phyloP scores from a whole-genome alignment of 1,140 invertebrate species.

The Temnothorax longispinosus region DNA sequence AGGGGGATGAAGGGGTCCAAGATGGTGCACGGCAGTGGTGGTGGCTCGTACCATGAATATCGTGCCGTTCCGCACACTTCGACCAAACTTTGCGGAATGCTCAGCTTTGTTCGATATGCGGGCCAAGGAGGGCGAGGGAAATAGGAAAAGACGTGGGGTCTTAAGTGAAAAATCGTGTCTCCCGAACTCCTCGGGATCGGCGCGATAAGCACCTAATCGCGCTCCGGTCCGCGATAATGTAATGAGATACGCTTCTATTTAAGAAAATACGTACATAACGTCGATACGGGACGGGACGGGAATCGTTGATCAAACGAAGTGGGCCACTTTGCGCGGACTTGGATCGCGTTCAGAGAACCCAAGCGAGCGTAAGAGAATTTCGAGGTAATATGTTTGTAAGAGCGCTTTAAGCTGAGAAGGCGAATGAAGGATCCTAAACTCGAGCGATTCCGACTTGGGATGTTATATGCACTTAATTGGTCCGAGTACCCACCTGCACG shows the following conservation, averaged over 20 bases:
- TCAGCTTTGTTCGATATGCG: constrained; percentile 51
- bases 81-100: constrained; percentile 56
- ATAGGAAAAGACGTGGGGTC: constrained; percentile 6
- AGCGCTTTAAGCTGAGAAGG: constrained; percentile 30
- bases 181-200: neutral
- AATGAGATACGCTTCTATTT: constrained; percentile 30
- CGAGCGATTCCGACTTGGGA: constrained; percentile 35
- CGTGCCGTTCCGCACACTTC: constrained; percentile 30
- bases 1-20: constrained; percentile 37
- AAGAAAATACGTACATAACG: constrained; percentile 8
- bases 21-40: constrained; percentile 20
- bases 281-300: neutral
- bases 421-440: constrained; percentile 43
- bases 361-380: constrained; percentile 27
- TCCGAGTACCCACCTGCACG: constrained; percentile 29
- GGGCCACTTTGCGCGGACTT: constrained; percentile 48
- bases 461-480: constrained; percentile 56
- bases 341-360: constrained; percentile 37
- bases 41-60: constrained; percentile 43
- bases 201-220: constrained; percentile 37
- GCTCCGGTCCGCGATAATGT: constrained; percentile 13
- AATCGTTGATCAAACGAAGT: constrained; percentile 32
- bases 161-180: constrained; percentile 57
- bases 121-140: neutral
- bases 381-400: constrained; percentile 42